Conservation (phyloP, 2,888 invertebrate genomes). For the Agrotis clavis region DNA sequence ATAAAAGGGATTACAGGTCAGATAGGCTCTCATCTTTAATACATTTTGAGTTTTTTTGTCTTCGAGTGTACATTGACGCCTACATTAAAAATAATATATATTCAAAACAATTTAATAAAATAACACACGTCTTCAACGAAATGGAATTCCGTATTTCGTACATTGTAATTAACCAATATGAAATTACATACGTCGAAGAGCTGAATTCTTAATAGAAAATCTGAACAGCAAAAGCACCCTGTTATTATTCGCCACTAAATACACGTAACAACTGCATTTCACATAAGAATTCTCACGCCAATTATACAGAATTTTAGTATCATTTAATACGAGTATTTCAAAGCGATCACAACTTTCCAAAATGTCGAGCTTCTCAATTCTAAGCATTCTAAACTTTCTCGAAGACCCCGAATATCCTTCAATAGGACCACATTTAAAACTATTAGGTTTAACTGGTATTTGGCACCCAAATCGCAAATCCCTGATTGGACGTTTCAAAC, state of each 20-base stretch:
- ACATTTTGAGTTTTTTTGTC: not conserved
- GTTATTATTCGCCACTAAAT: slow-evolving; percentile 74
- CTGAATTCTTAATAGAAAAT: slow-evolving; percentile 68
- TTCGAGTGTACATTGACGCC: slow-evolving; percentile 12
- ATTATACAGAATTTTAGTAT: slow-evolving; percentile 60
- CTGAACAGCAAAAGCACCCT: slow-evolving; percentile 70
- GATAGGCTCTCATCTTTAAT: not conserved
- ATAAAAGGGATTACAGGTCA: not conserved
- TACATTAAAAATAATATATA: slow-evolving; percentile 10
- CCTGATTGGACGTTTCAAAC: slow-evolving; percentile 67
- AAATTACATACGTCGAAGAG: slow-evolving; percentile 67
- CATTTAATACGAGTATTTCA: slow-evolving; percentile 42
- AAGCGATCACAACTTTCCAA: slow-evolving; percentile 25
- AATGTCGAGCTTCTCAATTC: slow-evolving; percentile 36
- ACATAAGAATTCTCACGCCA: slow-evolving; percentile 69
- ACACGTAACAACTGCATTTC: slow-evolving; percentile 72
- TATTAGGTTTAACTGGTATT: slow-evolving; percentile 72
- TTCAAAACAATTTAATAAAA: slow-evolving; percentile 43
- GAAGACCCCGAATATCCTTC: slow-evolving; percentile 77
- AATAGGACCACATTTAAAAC: slow-evolving; percentile 75
- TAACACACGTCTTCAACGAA: slow-evolving; percentile 41
- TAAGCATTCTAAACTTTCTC: slow-evolving; percentile 62
- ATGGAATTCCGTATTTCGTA: slow-evolving; percentile 44
- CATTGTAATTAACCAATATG: slow-evolving; percentile 61
- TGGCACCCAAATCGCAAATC: slow-evolving; percentile 74